Evolutionary conservation across 2,888 invertebrate genomes (phyloP), one percentile per base, ranked within the genome.

Genomic region (Acleris laterana): DNA sequence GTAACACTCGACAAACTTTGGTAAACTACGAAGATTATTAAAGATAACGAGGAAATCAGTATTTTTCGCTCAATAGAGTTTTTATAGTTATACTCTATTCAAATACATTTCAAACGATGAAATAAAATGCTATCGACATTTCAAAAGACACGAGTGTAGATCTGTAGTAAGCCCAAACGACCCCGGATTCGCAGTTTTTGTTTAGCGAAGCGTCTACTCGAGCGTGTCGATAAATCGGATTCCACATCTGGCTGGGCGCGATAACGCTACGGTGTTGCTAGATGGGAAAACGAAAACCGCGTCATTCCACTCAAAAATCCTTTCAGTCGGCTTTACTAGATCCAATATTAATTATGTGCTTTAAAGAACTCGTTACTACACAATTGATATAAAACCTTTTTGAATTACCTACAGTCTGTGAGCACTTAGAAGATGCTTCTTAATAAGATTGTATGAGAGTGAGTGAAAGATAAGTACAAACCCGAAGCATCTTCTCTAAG

Each of bases 211-310:
- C 53, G 52, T 61, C 58, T 55, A 38, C 58, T 51, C 68, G 69
- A 38, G 66, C 71, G 71, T 76, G 69, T 71, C 70, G 74, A 74
- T 69, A 77, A 82, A 79, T 80, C 78, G 74, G 77, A 77, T 80
- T 76, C 67, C 75, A 64, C 79, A 79, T 78, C 76, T 80, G 84
- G 74, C 65, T 53, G 56, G 49, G 68, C 57, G 69, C 73, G 81
- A 83, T 84, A 80, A 76, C 75, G 71, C 70, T 51, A 56, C 63
- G 57, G 63, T 57, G 66, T 52, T 61, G 51, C 66, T 19, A 52
- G 46, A 50, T 56, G 60, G 42, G 60, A 65, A 65, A 65, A 60
- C 60, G 55, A 49, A 65, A 53, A 56, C 49, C 49, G 17, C 44
- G 49, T 42, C n/a, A 46, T 17, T 46, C 25, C 42, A 22, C 17